Base-by-base conservation (phyloP, 2,888 invertebrate species). In the Petrolisthes manimaculis region DNA sequence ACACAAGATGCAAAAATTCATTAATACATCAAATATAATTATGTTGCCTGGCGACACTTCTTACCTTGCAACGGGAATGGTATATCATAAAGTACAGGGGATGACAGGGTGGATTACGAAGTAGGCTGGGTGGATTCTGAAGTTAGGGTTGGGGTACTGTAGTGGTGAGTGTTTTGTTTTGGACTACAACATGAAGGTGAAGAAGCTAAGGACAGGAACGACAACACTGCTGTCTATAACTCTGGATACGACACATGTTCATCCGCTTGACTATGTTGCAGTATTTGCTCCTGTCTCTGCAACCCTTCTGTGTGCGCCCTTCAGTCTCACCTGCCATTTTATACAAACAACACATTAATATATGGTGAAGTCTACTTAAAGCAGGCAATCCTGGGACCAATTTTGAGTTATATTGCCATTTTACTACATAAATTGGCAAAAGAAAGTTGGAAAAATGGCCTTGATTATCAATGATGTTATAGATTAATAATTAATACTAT, bases 161-260 rank as follows among this genome's bases (percentile, higher is more conserved):
- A 14, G 14, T 74, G 37, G 12, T n/a, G 82, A 56, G 75, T 9
- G 53, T 78, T 53, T n/a, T 24, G 78, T 4, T 24, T 18, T 51
- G 75, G 75, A 37, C 37, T 37, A 37, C 37, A 37, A 37, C 37
- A 37, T 37, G 37, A 74, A 56, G 56, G 5, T 51, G 71, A 24
- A 37, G 53, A 24, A 84, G 88, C 84, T 89, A 90, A 71, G 87
- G 93, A 93, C 97, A 97, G 86, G 97, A 96, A 92, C 95, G 95
- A 94, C 98, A 98, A 93, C 98, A 98, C 92, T 96, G 97, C 92
- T 95, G 95, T 93, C 96, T 95, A 93, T 97, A 98, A 74, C 96
- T 95, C 92, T 95, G 95, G 91, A 97, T 95, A 84, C 96, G 95
- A 94, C 98, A 98, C 94, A 98, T 95, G 92, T 97, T 97, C 96